Percentiles rank a stretch among this genome's conserved stretches.
Conservation (phyloP, 2,113 vertebrate genomes). For the Oryzias melastigma region DNA sequence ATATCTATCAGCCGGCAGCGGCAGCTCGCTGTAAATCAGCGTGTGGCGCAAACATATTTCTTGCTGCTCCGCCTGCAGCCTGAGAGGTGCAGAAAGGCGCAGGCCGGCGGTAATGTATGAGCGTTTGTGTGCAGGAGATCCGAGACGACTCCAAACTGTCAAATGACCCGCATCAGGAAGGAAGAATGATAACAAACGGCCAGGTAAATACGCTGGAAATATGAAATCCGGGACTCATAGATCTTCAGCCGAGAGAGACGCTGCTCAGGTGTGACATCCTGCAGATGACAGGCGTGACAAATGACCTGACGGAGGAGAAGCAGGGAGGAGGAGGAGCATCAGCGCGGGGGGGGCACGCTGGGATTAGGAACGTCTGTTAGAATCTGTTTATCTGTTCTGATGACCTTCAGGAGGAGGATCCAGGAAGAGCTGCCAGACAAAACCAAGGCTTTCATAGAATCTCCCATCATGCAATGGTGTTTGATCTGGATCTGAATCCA, state of each 20-base stretch:
- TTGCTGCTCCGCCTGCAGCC: constrained; percentile 17
- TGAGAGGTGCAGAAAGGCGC: constrained; percentile 2
- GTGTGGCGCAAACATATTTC: constrained; percentile 51
- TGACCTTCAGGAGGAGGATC: no score
- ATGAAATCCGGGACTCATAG: constrained; percentile 64
- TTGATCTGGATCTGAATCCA: no score
- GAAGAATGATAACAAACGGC: constrained; percentile 73
- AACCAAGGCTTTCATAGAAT: no score
- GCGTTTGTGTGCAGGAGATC: constrained; percentile 55
- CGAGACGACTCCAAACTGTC: constrained; percentile 71
- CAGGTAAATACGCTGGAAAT: constrained; percentile 71
- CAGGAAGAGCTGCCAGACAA: no score
- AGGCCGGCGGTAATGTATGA: constrained; percentile 50
- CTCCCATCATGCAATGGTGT: no score
- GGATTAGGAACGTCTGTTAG: no score
- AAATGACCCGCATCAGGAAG: constrained; percentile 68
- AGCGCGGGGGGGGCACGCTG: no score
- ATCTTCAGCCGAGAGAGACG: constrained; percentile 61
- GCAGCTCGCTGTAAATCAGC: constrained; percentile 56
- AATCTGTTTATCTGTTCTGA: no score
- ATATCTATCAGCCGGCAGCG: constrained; percentile 43
- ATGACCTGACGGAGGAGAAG: constrained; percentile 39
- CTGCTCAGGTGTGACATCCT: constrained; percentile 72
- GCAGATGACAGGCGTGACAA: constrained; percentile 62
- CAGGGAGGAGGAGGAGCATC: not conserved